A percentile compares a stretch with the other conserved stretches of the same genome.
phyloP scores from a whole-genome alignment of 1,140 invertebrate genomes.

The Ephestia elutella region DNA sequence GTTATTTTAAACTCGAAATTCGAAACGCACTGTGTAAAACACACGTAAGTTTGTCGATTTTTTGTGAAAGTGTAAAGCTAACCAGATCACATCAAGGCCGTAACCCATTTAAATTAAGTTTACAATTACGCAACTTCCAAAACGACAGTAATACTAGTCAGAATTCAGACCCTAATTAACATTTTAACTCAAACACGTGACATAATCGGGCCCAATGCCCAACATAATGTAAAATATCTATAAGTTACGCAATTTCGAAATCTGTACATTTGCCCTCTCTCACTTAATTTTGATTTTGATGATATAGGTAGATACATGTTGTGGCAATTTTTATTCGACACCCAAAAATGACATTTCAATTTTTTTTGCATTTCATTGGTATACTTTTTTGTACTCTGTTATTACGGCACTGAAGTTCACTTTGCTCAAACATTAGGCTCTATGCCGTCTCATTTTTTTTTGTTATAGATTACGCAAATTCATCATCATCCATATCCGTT shows the following conservation, averaged over 20 bases:
- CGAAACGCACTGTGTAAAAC: background rate
- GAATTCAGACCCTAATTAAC: background rate
- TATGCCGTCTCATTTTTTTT: no score
- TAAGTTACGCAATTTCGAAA: background rate
- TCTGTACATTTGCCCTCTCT: background rate
- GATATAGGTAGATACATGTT: no score
- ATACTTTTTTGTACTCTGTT: no score
- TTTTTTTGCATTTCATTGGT: no score
- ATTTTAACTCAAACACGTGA: background rate
- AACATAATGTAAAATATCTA: background rate
- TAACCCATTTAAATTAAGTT: background rate
- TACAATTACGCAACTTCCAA: background rate
- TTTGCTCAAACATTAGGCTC: no score
- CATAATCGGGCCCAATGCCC: background rate
- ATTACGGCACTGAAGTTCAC: no score
- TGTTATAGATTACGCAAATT: no score
- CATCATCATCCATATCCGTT: no score
- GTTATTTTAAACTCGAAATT: no score
- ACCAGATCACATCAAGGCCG: background rate
- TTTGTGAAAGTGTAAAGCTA: constrained; percentile 2
- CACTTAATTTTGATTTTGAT: background rate
- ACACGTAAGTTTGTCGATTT: background rate
- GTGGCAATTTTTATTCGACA: no score
- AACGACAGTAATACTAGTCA: background rate
- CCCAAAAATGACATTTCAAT: no score